Evolutionary conservation across 2,888 invertebrate genomes (phyloP), one percentile per base, ranked within the genome.

Genomic region (Tipula vernalis): DNA sequence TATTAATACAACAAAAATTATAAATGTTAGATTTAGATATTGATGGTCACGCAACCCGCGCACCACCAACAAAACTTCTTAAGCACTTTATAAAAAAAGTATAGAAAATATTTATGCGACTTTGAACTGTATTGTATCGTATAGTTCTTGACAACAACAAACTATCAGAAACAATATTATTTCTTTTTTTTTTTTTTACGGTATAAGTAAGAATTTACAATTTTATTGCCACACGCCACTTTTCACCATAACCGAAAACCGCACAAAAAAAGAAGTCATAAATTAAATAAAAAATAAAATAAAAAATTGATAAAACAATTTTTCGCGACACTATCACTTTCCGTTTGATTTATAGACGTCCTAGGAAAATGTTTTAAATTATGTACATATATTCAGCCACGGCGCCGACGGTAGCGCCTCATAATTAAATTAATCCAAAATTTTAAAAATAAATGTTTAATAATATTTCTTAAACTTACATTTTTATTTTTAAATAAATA

Each of bases 1-100:
- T 28, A 10, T 71, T 71, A 6, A 28, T 86, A 86, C 83, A 87
- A 57, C 87, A 88, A 88, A 89, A 88, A 88, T 83, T 51, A 86
- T 87, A 86, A 44, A 44, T 44, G 10, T 18, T 51, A 86, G 86
- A 36, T 41, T 51, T 44, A 28, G 18, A 83, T 87, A 87, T n/a
- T n/a, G n/a, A n/a, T n/a, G 85, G 84, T 86, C 41, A 51, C 83
- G 71, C 42, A 18, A 88, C 88, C 83, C 86, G 28, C 28, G 28
- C 28, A 87, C 87, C 71, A 83, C 10, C 88, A 87, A 36, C 86
- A 87, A 18, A 28, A 71, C 3, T 71, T 71, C 18, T 71, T 71
- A 28, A 71, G 71, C 28, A 71, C 8, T 51, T 13, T 51, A 15
- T 51, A 15, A 4, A 51, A 28, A 28, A 28, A 2, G 28, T 51